phyloP scores from a whole-genome alignment of 2,797 vertebrate genomes.

The Sebastes miniatus region DNA sequence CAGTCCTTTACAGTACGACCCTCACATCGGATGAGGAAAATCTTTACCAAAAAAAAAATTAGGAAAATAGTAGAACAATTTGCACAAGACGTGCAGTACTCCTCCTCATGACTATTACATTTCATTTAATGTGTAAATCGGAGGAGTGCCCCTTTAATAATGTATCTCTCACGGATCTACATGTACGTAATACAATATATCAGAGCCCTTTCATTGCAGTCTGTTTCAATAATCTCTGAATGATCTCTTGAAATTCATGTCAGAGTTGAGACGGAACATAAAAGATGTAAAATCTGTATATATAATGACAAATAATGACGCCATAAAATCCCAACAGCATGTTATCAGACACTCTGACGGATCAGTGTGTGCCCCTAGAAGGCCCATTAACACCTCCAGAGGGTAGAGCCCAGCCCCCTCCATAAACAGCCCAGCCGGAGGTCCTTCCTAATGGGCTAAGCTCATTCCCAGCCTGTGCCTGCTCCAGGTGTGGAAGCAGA shows the following conservation, averaged over 20 bases:
- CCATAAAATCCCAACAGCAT: not conserved
- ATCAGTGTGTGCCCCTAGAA: constrained; percentile 59
- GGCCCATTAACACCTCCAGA: constrained; percentile 79
- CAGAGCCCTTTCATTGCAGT: not conserved
- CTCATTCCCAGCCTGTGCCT: constrained; percentile 78
- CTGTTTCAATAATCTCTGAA: not conserved
- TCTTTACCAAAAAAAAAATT: no score
- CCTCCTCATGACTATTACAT: not conserved
- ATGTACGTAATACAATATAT: not conserved
- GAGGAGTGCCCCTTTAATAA: not conserved
- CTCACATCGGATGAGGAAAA: no score
- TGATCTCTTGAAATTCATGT: not conserved
- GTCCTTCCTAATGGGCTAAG: constrained; percentile 75
- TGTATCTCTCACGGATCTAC: not conserved
- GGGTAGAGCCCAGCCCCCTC: constrained; percentile 69
- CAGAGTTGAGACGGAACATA: not conserved
- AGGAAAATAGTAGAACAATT: not conserved
- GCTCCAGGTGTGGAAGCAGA: constrained; percentile 80
- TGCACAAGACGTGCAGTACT: not conserved
- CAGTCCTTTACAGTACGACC: no score
- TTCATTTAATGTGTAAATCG: not conserved
- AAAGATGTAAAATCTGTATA: not conserved
- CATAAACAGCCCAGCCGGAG: constrained; percentile 79
- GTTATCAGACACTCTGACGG: constrained; percentile 48
- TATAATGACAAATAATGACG: not conserved